phyloP scores from a whole-genome alignment of 2,888 invertebrate genomes.

The Amphimallon solstitiale region DNA sequence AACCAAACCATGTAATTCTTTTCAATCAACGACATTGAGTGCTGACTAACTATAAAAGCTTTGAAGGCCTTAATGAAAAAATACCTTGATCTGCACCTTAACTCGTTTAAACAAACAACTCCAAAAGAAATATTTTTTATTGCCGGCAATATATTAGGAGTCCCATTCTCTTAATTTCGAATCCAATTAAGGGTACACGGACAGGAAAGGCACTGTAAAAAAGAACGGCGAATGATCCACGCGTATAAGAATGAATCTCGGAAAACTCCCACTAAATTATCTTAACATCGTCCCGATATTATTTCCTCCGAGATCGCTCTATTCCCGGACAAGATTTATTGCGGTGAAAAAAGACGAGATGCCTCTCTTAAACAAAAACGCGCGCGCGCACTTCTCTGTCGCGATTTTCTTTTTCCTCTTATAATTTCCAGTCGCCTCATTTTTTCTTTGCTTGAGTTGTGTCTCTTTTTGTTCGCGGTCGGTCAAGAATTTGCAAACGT shows the following conservation, averaged over 20 bases:
- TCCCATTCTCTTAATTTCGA: slow-evolving; percentile 9
- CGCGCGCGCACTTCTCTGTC: slow-evolving; percentile 4
- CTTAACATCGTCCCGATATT: slow-evolving; percentile 30
- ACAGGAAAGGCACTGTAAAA: not conserved
- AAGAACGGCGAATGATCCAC: not conserved
- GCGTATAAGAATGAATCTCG: slow-evolving; percentile 24
- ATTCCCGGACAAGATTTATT: slow-evolving; percentile 22
- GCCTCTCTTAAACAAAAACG: slow-evolving; percentile 26
- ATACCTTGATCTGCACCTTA: too few species aligned
- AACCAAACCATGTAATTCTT: too few species aligned
- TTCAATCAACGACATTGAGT: too few species aligned
- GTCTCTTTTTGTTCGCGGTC: slow-evolving; percentile 11
- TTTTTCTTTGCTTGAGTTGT: slow-evolving; percentile 1
- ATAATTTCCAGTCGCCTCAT: slow-evolving; percentile 6
- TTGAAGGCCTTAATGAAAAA: too few species aligned
- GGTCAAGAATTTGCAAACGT: slow-evolving; percentile 15
- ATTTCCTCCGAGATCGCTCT: slow-evolving; percentile 9
- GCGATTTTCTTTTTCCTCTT: slow-evolving; percentile 8
- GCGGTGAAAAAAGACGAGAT: slow-evolving; percentile 13
- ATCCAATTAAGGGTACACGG: slow-evolving; percentile 6
- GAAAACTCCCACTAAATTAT: slow-evolving; percentile 30
- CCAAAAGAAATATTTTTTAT: too few species aligned
- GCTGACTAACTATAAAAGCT: too few species aligned
- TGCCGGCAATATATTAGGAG: too few species aligned
- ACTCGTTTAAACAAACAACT: too few species aligned